Conservation (phyloP, 2,888 invertebrate genomes). For the Keiferia lycopersicella region DNA sequence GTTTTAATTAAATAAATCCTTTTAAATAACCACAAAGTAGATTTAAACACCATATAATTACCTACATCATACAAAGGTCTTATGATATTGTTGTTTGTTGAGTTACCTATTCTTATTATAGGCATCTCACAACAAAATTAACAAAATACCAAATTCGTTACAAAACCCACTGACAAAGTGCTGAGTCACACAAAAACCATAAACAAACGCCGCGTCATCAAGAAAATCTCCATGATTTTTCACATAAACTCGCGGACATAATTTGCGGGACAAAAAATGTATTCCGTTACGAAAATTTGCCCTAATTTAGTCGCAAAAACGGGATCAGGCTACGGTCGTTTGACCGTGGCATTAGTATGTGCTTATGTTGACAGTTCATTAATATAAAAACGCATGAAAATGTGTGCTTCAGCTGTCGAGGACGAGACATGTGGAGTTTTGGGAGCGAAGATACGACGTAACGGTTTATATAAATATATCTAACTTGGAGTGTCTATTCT, state of each 20-base stretch:
- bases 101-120: too few species aligned
- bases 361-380: conserved; percentile 30
- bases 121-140: too few species aligned
- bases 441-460: neutral
- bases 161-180: neutral
- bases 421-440: conserved; percentile 13
- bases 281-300: conserved; percentile 29
- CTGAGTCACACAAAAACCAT: conserved; percentile 1
- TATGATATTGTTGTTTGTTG: neutral
- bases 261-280: conserved; percentile 28
- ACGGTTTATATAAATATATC: too few species aligned
- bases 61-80: too few species aligned
- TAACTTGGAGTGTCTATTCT: too few species aligned
- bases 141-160: neutral
- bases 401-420: conserved; percentile 24
- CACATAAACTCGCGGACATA: conserved; percentile 31
- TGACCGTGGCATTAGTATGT: conserved; percentile 29
- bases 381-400: conserved; percentile 25
- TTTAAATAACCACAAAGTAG: neutral
- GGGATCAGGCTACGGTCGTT: conserved; percentile 28
- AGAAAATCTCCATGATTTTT: conserved; percentile 35
- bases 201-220: conserved; percentile 20
- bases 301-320: conserved; percentile 35
- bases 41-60: too few species aligned
- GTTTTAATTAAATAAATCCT: neutral